These are phyloP conservation scores for Timandra comae DNA, from an alignment of 2,888 invertebrate genomes.

Conservation along the genomic window DNA sequence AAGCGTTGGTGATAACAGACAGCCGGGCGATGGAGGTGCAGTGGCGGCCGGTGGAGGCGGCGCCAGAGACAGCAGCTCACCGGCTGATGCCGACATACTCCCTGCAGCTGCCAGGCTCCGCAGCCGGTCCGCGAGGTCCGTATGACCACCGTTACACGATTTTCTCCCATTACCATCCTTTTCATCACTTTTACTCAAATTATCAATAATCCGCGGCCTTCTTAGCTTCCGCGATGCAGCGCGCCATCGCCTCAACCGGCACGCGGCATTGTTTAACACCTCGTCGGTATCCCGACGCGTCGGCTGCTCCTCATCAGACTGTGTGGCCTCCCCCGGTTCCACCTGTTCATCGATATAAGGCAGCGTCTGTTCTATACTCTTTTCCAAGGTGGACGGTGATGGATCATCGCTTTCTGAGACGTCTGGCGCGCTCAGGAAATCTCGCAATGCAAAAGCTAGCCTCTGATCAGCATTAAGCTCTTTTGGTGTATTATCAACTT, in stretches of 20 bases:
- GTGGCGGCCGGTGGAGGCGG: slow-evolving; percentile 67
- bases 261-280: slow-evolving; percentile 62
- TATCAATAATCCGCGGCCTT: slow-evolving; percentile 67
- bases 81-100: slow-evolving; percentile 64
- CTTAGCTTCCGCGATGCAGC: slow-evolving; percentile 71
- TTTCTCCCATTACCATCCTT: slow-evolving; percentile 38
- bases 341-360: slow-evolving; percentile 61
- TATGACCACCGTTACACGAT: slow-evolving; percentile 45
- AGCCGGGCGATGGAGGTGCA: slow-evolving; percentile 69
- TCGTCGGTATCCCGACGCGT: slow-evolving; percentile 52
- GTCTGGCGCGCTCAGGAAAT: slow-evolving; percentile 48
- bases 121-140: slow-evolving; percentile 64
- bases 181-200: slow-evolving; percentile 51
- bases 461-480: slow-evolving; percentile 52
- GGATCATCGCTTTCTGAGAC: slow-evolving; percentile 33
- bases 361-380: slow-evolving; percentile 35
- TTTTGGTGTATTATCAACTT: slow-evolving; percentile 36
- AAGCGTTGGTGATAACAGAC: slow-evolving; percentile 58
- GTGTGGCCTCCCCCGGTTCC: slow-evolving; percentile 36
- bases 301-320: slow-evolving; percentile 53
- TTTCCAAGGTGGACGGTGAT: slow-evolving; percentile 30
- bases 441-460: slow-evolving; percentile 56
- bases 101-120: slow-evolving; percentile 64
- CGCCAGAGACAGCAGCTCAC: slow-evolving; percentile 63
- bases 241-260: slow-evolving; percentile 68